A percentile compares a stretch with the other conserved stretches of the same genome.
Conservation (phyloP, 2,797 vertebrate genomes). For the Danio tinwini region DNA sequence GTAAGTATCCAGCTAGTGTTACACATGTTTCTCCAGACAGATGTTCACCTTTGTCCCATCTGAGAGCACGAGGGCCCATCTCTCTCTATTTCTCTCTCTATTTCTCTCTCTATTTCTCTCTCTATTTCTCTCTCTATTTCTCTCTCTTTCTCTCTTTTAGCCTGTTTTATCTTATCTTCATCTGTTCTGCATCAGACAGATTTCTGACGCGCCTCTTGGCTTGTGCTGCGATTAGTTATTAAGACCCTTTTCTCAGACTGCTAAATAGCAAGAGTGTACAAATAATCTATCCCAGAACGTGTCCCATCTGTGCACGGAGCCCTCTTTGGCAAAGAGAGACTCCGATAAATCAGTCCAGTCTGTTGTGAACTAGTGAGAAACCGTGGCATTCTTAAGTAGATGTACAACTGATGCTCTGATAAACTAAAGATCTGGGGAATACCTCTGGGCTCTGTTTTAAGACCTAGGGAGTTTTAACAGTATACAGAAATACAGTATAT, state of each 20-base stretch:
- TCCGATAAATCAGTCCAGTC: constrained; percentile 45
- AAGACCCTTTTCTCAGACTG: constrained; percentile 19
- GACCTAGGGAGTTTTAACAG: not conserved
- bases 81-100: no score
- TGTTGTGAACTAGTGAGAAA: constrained; percentile 50
- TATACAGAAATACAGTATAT: no score
- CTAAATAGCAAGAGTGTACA: constrained; percentile 44
- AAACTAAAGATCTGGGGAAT: constrained; percentile 26
- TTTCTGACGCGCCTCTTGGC: constrained; percentile 39
- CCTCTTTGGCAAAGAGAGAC: constrained; percentile 41
- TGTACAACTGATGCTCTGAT: constrained; percentile 33
- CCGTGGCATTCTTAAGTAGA: constrained; percentile 31
- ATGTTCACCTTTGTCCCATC: not conserved
- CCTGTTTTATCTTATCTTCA: constrained; percentile 35
- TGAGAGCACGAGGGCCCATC: constrained; percentile 19
- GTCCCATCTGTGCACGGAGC: constrained; percentile 51
- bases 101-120: no score
- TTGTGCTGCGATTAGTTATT: constrained; percentile 35
- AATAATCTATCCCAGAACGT: constrained; percentile 42
- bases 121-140: no score
- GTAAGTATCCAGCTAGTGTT: not conserved
- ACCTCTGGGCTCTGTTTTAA: not conserved
- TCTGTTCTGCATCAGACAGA: not conserved
- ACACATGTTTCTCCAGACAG: constrained; percentile 29
- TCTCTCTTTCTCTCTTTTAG: no score